A percentile compares a stretch with the other conserved stretches of the same genome.
Evolutionary conservation across 2,797 vertebrate genomes (phyloP).

Genomic region (Scarus forsteni): DNA sequence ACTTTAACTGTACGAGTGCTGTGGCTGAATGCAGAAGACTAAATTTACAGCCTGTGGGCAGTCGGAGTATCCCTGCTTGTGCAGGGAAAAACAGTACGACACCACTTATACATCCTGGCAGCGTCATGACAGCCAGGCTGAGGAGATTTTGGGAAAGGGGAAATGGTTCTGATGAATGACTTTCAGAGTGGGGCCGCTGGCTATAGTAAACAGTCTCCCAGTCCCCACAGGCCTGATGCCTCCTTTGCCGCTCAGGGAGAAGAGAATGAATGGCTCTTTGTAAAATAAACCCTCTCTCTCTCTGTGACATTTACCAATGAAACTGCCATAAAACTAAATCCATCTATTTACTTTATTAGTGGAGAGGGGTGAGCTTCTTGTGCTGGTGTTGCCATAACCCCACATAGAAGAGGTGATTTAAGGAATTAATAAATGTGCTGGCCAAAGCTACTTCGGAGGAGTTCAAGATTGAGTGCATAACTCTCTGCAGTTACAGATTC

Average conservation of each 20-base stretch:
- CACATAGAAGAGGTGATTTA: conserved; percentile 24
- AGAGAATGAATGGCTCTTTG: conserved; percentile 73
- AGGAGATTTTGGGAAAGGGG: conserved; percentile 45
- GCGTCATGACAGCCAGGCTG: conserved; percentile 66
- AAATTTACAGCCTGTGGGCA: conserved; percentile 53
- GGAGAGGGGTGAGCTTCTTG: conserved; percentile 35
- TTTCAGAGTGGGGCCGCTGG: conserved; percentile 63
- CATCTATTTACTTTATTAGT: conserved; percentile 59
- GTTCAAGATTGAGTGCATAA: not conserved
- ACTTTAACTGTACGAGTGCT: conserved; percentile 29
- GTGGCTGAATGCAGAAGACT: conserved; percentile 39
- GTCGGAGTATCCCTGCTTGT: conserved; percentile 43
- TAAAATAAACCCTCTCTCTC: conserved; percentile 70
- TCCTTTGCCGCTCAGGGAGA: conserved; percentile 61
- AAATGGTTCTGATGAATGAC: conserved; percentile 77
- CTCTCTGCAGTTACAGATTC: conserved; percentile 2
- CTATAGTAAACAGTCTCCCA: conserved; percentile 60
- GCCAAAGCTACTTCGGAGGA: conserved; percentile 1
- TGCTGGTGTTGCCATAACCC: conserved; percentile 19
- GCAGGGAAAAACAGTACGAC: conserved; percentile 54
- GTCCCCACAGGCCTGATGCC: conserved; percentile 57
- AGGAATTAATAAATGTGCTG: conserved; percentile 4
- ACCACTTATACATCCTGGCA: conserved; percentile 72
- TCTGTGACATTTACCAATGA: conserved; percentile 71
- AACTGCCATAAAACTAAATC: conserved; percentile 63